A percentile compares a stretch with the other conserved stretches of the same genome.
Evolutionary conservation across 2,888 invertebrate genomes (phyloP).

Genomic region (Strigamia maritima): DNA sequence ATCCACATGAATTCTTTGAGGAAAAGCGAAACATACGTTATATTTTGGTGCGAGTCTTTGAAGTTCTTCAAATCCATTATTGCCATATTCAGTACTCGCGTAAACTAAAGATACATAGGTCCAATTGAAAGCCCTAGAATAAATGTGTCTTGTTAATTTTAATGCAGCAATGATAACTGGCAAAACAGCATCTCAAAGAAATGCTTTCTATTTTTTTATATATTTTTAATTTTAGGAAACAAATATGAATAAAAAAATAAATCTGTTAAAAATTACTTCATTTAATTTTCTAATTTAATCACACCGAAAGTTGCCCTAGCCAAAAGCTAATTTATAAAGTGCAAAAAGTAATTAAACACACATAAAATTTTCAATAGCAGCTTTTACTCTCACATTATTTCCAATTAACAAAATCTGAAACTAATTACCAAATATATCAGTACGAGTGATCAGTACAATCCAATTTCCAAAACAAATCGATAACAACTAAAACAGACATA

Average conservation of each 20-base stretch:
- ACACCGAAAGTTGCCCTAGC: not conserved
- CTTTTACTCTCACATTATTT: not conserved
- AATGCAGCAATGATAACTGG: too few species aligned
- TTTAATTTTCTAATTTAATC: not conserved
- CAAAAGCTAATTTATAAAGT: not conserved
- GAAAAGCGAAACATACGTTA: constrained; percentile 58
- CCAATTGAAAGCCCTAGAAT: constrained; percentile 56
- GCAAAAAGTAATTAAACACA: not conserved
- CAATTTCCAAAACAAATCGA: not conserved
- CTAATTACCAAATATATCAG: not conserved
- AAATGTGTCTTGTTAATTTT: too few species aligned
- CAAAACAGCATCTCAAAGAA: too few species aligned
- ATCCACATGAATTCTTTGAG: constrained; percentile 55
- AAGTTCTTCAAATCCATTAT: constrained; percentile 57
- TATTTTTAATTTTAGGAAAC: too few species aligned
- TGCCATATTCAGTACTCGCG: constrained; percentile 60
- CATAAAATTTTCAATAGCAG: not conserved
- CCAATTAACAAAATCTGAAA: not conserved
- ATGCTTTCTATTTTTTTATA: too few species aligned
- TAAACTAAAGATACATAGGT: constrained; percentile 59
- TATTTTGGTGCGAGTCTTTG: constrained; percentile 52
- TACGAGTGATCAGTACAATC: too few species aligned
- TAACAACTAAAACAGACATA: constrained; percentile 46
- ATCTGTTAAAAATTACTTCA: not conserved
- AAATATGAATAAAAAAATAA: too few species aligned